Evolutionary conservation across 2,113 vertebrate species (phyloP), one percentile per base, ranked within the genome.

Genomic region (Sander vitreus): DNA sequence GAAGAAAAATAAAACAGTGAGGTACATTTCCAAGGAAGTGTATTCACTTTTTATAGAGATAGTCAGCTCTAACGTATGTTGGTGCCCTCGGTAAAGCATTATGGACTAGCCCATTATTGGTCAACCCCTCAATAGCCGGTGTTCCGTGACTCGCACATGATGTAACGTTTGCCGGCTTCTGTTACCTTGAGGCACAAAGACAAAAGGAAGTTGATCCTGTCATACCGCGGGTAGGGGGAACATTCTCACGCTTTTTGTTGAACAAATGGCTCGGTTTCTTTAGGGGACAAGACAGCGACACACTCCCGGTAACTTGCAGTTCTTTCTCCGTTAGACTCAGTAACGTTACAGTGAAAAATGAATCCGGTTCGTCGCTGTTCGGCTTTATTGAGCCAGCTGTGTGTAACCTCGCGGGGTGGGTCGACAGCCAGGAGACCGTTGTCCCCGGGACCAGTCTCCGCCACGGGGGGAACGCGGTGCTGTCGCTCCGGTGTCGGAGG

Each of bases 281-380:
- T 8, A 6, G 30, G 51, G 48, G 39, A 77, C 64, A 19, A 4
- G 39, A 53, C n/a, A 55, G 27, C 25, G 14, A 3, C 30, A 15
- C 15, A 2, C 4, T 62, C 21, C 21, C 47, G 14, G 55, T 3
- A 47, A 43, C 13, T 16, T 18, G n/a, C 30, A 33, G 21, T 0
- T 36, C 1, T 60, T 21, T 58, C 21, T 75, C 6, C 9, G 36
- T 11, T 14, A 16, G 50, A 51, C 18, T 74, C 64, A 0, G 11
- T 5, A 43, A 43, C 39, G 39, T 43, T 43, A 23, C 25, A 8
- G 55, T 36, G 0, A 18, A 63, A 33, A 27, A 94, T 94, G 94
- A 89, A 90, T 80, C 62, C 92, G 15, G 83, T 80, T 10, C 89
- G 91, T 23, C 89, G 91, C 12, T 93, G 90, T 57, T 92, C 89